Base-by-base conservation (phyloP, 2,888 invertebrate genomes). In the Mesodorylaimus sp. region DNA sequence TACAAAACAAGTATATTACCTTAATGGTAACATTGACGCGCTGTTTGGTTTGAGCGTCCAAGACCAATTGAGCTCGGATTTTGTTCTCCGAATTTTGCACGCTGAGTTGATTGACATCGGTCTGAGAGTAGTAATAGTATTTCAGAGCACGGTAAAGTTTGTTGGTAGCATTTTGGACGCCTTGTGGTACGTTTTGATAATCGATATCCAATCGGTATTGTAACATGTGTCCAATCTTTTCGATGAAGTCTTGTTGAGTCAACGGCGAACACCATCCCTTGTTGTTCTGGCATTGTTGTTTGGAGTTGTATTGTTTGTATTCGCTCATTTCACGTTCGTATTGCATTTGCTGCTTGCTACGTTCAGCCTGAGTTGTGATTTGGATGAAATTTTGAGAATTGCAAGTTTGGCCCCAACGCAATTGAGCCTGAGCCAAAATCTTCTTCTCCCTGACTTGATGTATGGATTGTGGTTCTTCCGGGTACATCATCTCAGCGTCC, bases 11-110 rank as follows among this genome's bases (percentile, higher is more conserved):
- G n/a, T n/a, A n/a, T n/a, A 3, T 21, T 37, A 50, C 50, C 45
- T 46, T 2, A 27, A 50, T 42, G 50, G 61, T 56, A 50, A 61
- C 19, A 55, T 62, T 63, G 54, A 52, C 55, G 52, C 52, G 57
- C 39, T 54, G 55, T 39, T 55, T 55, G 47, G 50, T 56, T 43
- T 54, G 29, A 51, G 63, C 60, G 52, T 63, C 64, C 47, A 62
- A 56, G 51, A 56, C 46, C 36, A 53, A 1, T 16, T 19, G 21
- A 32, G 44, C 45, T 24, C n/a, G 2, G 45, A 53, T 43, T 16
- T 42, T 16, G 26, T 45, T 27, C 1, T n/a, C 23, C 25, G 48
- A 44, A 39, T 52, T 53, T 2, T 23, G 24, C n/a, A 42, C 45
- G 24, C 50, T 21, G n/a, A n/a, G n/a, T 21, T 41, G 28, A 43